Evolutionary conservation across 1,140 invertebrate species (phyloP).

Genomic region (Diachasmimorpha longicaudata): DNA sequence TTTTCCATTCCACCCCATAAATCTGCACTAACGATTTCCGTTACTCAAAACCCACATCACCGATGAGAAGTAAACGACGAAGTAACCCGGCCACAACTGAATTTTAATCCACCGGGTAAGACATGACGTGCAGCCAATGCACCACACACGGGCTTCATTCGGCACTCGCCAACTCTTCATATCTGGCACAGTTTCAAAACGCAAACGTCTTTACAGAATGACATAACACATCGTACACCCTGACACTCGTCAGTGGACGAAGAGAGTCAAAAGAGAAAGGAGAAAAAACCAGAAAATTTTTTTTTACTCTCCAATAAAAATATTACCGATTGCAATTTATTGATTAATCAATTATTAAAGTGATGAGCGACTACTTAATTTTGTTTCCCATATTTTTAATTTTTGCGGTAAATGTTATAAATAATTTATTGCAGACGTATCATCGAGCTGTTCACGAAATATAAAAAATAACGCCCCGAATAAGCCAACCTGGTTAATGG

Average conservation of each 20-base stretch:
- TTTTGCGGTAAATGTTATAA: too few species aligned
- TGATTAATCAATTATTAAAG: too few species aligned
- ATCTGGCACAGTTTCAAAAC: slow-evolving; percentile 24
- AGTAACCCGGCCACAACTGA: neutral
- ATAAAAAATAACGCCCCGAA: neutral
- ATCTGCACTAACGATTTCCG: neutral
- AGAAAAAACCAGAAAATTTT: neutral
- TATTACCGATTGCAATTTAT: too few species aligned
- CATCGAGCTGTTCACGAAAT: neutral
- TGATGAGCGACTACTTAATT: too few species aligned
- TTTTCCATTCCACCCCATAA: neutral
- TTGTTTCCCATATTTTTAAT: too few species aligned
- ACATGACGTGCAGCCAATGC: neutral
- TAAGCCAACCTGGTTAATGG: neutral
- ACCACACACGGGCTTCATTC: neutral
- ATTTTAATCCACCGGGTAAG: neutral
- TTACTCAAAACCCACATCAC: neutral
- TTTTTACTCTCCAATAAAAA: too few species aligned
- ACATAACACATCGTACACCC: slow-evolving; percentile 33
- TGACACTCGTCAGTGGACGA: slow-evolving; percentile 13
- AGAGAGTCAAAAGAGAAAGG: neutral
- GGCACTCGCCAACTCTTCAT: neutral
- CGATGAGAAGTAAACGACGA: neutral
- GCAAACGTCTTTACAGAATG: slow-evolving; percentile 36
- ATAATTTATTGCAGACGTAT: too few species aligned